Evolutionary conservation across 2,888 invertebrate genomes (phyloP).

Genomic region (Papilio elwesi): DNA sequence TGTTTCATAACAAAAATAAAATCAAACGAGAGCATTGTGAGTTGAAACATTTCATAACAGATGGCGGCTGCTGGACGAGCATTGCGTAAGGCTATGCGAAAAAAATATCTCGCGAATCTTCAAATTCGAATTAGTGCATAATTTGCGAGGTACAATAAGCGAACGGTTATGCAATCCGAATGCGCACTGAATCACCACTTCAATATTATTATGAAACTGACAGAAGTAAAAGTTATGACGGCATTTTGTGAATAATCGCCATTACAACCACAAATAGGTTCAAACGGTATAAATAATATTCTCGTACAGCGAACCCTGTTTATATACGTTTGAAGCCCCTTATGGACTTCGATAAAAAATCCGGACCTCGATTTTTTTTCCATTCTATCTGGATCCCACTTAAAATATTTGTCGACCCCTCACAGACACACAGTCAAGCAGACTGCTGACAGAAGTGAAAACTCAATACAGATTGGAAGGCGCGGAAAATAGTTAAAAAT

Average conservation of each 20-base stretch:
- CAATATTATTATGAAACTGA: conserved; percentile 39
- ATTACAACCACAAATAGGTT: neutral
- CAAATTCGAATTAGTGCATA: conserved; percentile 34
- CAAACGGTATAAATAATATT: too few relatives aligned
- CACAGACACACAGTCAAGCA: too few relatives aligned
- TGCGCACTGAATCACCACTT: conserved; percentile 26
- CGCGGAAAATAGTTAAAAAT: too few relatives aligned
- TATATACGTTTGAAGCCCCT: too few relatives aligned
- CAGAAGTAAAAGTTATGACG: conserved; percentile 41
- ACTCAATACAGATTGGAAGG: too few relatives aligned
- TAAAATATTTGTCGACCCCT: too few relatives aligned
- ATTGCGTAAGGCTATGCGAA: conserved; percentile 41
- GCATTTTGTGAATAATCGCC: neutral
- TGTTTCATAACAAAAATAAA: neutral
- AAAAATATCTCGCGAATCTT: conserved; percentile 11
- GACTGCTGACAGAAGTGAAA: too few relatives aligned
- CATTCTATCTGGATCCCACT: too few relatives aligned
- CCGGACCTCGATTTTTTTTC: too few relatives aligned
- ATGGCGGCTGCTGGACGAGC: conserved; percentile 37
- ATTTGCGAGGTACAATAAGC: conserved; percentile 40
- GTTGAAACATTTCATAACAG: conserved; percentile 20
- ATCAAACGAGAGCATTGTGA: neutral
- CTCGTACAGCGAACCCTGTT: too few relatives aligned
- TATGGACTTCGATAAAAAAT: too few relatives aligned
- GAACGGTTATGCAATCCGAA: conserved; percentile 34